These are phyloP conservation scores for Zaprionus africanus DNA, from an alignment of 1,140 invertebrate species.

Conservation along the genomic window DNA sequence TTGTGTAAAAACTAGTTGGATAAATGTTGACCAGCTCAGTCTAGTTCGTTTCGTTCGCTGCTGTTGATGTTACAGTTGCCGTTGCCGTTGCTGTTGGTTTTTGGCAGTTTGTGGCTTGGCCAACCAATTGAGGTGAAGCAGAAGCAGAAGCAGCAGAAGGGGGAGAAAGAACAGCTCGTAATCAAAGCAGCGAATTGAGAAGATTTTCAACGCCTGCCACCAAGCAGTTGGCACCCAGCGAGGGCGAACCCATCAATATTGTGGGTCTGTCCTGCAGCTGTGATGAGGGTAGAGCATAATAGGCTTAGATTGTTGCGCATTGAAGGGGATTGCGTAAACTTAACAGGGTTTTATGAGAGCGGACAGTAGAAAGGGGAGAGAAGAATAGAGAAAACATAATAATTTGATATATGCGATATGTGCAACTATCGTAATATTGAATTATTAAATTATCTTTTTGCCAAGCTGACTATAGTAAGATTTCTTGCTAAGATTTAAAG, in stretches of 20 bases:
- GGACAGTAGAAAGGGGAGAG: neutral
- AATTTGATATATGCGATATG: neutral
- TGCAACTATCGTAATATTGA: neutral
- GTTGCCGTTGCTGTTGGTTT: constrained; percentile 26
- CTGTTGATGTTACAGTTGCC: neutral
- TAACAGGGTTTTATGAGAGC: neutral
- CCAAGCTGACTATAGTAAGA: neutral
- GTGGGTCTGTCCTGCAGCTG: neutral
- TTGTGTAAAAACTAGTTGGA: constrained; percentile 67
- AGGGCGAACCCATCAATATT: neutral
- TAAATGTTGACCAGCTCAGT: constrained; percentile 70
- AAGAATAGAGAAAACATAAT: neutral
- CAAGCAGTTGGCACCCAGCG: neutral
- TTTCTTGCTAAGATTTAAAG: neutral
- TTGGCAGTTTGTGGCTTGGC: constrained; percentile 11
- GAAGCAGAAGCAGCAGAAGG: neutral
- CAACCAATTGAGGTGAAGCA: neutral
- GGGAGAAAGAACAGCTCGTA: constrained; percentile 41
- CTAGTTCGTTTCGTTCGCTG: constrained; percentile 29
- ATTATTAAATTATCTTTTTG: neutral
- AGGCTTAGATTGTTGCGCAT: neutral
- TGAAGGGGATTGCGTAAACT: neutral
- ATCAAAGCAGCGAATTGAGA: constrained; percentile 69
- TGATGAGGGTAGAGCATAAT: constrained; percentile 19
- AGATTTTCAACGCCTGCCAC: constrained; percentile 59